Conservation (phyloP, 2,888 invertebrate species). For the Synergus japonicus region DNA sequence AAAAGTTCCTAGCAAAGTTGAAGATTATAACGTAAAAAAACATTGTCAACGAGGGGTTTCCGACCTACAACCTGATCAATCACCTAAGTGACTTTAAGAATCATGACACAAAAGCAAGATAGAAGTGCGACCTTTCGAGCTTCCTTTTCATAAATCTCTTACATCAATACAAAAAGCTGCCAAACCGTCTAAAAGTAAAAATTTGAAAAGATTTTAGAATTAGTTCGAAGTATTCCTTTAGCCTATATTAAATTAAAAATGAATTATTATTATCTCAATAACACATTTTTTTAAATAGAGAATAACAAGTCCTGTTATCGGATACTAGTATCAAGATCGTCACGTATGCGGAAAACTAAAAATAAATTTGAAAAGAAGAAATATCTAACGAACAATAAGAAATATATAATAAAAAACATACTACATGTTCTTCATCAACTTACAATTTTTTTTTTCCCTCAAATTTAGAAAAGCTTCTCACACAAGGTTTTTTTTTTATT, state of each 20-base stretch:
- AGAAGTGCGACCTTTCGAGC: background rate
- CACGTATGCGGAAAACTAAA: background rate
- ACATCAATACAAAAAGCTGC: background rate
- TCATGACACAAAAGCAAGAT: background rate
- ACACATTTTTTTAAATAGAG: background rate
- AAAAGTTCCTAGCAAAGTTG: slow-evolving; percentile 9
- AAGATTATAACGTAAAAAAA: slow-evolving; percentile 43
- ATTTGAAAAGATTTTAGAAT: background rate
- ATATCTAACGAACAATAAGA: background rate
- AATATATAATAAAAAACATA: background rate
- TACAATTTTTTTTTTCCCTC: no score
- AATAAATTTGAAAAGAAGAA: background rate
- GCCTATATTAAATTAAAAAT: background rate
- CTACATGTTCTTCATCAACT: background rate
- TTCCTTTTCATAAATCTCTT: background rate
- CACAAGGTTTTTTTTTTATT: no score
- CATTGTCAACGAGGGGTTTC: slow-evolving; percentile 43
- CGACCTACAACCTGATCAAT: slow-evolving; percentile 41
- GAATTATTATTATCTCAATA: background rate
- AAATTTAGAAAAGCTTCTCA: background rate
- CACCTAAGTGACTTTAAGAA: slow-evolving; percentile 41
- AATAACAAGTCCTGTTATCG: background rate
- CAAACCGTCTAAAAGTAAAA: background rate
- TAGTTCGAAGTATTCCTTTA: no score
- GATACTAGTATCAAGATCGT: slow-evolving; percentile 5